These are phyloP conservation scores for Echiichthys vipera DNA, from an alignment of 2,797 vertebrate species.

Conservation along the genomic window DNA sequence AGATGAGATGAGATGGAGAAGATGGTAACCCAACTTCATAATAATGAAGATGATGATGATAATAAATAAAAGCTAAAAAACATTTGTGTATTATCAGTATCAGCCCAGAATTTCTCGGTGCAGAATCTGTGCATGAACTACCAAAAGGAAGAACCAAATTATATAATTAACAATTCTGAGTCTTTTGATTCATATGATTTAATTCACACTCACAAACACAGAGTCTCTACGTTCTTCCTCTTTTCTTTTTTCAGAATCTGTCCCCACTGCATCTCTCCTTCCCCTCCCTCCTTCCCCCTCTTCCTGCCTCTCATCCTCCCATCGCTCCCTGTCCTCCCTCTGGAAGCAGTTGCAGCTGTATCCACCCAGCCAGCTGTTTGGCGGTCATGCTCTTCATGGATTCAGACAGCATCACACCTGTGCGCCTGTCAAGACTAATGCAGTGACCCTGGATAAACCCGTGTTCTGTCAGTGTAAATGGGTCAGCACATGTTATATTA, in stretches of 20 bases:
- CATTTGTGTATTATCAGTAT: no score
- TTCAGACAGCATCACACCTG: constrained; percentile 52
- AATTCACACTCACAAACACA: background rate
- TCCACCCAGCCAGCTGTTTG: constrained; percentile 70
- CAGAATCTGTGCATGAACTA: no score
- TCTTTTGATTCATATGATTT: background rate
- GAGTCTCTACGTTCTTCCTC: constrained; percentile 29
- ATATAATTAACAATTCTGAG: background rate
- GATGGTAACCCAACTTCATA: no score
- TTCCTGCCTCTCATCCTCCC: constrained; percentile 52
- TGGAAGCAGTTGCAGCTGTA: constrained; percentile 60
- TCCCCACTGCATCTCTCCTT: constrained; percentile 26
- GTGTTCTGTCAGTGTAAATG: background rate
- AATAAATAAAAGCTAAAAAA: no score
- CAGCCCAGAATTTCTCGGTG: no score
- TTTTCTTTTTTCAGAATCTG: background rate
- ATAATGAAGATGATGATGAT: no score
- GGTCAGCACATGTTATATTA: constrained; percentile 8
- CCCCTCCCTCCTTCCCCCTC: constrained; percentile 32
- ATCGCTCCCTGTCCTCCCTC: constrained; percentile 32
- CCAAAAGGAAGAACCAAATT: background rate
- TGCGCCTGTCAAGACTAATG: background rate
- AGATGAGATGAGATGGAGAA: no score
- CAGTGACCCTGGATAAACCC: constrained; percentile 41
- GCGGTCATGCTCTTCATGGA: constrained; percentile 31